These are phyloP conservation scores for Bellardia bayeri DNA, from an alignment of 2,888 invertebrate genomes.

Conservation along the genomic window DNA sequence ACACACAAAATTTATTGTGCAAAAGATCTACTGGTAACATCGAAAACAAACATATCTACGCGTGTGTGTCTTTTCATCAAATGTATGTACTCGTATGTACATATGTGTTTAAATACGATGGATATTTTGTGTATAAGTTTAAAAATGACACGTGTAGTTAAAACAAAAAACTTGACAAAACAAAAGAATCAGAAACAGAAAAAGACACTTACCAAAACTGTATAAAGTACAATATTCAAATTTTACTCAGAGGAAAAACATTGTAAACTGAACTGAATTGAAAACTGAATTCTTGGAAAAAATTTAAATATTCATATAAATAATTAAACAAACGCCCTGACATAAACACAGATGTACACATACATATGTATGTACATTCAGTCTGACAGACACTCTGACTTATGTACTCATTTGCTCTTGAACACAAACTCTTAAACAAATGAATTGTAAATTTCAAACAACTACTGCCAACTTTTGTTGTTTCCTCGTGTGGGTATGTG, in stretches of 20 bases:
- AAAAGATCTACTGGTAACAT: not conserved
- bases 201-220: not conserved
- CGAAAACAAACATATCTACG: not conserved
- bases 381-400: not conserved
- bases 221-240: conserved; percentile 3
- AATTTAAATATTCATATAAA: conserved; percentile 7
- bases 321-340: not conserved
- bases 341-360: not conserved
- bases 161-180: not conserved
- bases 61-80: not conserved
- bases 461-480: conserved; percentile 2
- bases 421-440: not conserved
- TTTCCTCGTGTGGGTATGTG: not conserved
- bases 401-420: not conserved
- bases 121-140: not conserved
- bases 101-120: not conserved
- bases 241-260: not conserved
- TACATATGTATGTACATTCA: not conserved
- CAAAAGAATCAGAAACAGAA: not conserved
- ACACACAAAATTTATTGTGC: not conserved
- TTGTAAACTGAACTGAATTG: conserved; percentile 13
- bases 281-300: conserved; percentile 4
- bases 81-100: not conserved
- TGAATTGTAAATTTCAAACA: conserved; percentile 6
- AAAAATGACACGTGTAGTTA: conserved; percentile 28